Evolutionary conservation across 2,113 vertebrate genomes (phyloP), one percentile per base, ranked within the genome.

Genomic region (Scartelaos histophorus): DNA sequence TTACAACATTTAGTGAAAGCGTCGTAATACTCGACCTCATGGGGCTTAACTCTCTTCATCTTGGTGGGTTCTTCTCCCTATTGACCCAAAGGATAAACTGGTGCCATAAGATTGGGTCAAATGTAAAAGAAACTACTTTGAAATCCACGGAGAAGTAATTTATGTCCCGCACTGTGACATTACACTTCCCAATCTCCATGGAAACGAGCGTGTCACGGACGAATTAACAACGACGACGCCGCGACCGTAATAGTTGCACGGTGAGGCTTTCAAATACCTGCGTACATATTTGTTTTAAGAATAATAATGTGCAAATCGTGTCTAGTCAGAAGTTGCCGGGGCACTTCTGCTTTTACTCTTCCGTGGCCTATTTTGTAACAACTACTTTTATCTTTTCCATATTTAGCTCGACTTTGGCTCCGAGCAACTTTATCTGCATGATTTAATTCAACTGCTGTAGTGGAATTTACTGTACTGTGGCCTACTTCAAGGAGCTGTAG

Each of bases 301-400:
- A 51, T 51, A 17, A 7, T 17, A 3, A 17, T 5, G 17, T 1
- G 15, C 3, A 19, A 51, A 2, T 49, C 15, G 3, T 3, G 47
- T 51, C 15, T 19, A 22, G 54, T 29, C 57, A 60, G 22, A 60
- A 29, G 13, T 6, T 22, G 45, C 21, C 46, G 16, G 46, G 34
- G n/a, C 61, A 43, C 19, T 60, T 60, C 57, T 29, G 5, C 22
- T 22, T 11, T 56, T 56, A 25, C 13, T 25, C 12, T 29, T 29
- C 25, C 57, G 16, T 60, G 57, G 13, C 57, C 57, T 15, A 25
- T 60, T 60, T 60, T 60, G 13, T 60, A 60, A 60, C 57, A 60
- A 24, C 24, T 60, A 29, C 57, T 60, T 56, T 60, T 60, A 60
- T 60, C 57, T 60, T 43, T 60, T 60, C 57, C 57, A 60, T 60